A percentile compares a stretch with the other conserved stretches of the same genome.
Evolutionary conservation across 2,113 vertebrate genomes (phyloP).

Genomic region (Osmerus mordax): DNA sequence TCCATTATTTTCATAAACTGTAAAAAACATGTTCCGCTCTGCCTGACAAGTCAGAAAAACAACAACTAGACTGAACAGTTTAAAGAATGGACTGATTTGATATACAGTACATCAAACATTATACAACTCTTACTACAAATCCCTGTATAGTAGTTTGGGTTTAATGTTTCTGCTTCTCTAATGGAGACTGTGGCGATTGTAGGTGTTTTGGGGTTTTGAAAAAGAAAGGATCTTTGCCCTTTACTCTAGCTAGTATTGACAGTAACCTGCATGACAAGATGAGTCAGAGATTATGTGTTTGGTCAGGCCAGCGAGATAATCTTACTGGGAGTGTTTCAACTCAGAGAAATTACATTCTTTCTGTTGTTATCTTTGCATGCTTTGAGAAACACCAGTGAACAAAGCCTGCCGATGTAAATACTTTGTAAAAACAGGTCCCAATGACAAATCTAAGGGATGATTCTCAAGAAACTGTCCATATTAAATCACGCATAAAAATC

Average conservation of each 20-base stretch:
- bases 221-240: constrained; percentile 41
- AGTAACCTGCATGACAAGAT: constrained; percentile 35
- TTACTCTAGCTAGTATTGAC: constrained; percentile 63
- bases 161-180: constrained; percentile 2
- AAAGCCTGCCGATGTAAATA: neutral
- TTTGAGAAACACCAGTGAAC: neutral
- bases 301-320: constrained; percentile 17
- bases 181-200: constrained; percentile 3
- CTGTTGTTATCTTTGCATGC: neutral
- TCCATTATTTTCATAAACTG: too few relatives aligned
- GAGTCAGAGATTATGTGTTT: constrained; percentile 44
- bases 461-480: too few relatives aligned
- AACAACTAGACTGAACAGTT: too few relatives aligned
- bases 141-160: constrained; percentile 4
- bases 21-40: too few relatives aligned
- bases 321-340: neutral
- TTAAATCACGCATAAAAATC: too few relatives aligned
- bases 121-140: too few relatives aligned
- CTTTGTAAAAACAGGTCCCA: too few relatives aligned
- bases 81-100: too few relatives aligned
- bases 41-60: too few relatives aligned
- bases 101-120: too few relatives aligned
- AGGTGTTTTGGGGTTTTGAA: constrained; percentile 5
- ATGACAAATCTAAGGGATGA: too few relatives aligned
- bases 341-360: neutral